Evolutionary conservation across 2,888 invertebrate species (phyloP).

Genomic region (Odontomyia ornata): DNA sequence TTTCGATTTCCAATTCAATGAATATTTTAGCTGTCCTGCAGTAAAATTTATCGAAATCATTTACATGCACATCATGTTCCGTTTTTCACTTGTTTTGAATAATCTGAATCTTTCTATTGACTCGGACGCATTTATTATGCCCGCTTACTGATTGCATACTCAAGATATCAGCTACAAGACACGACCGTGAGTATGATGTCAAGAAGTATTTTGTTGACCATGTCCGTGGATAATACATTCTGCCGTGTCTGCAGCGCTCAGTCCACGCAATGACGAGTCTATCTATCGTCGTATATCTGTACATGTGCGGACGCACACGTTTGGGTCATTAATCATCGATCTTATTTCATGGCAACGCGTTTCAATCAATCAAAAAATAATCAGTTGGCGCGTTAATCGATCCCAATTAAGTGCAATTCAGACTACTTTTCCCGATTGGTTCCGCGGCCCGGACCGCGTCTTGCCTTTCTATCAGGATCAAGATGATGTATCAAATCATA

Average conservation of each 20-base stretch:
- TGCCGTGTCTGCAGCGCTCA: background rate
- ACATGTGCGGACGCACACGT: background rate
- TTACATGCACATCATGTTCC: conserved; percentile 1
- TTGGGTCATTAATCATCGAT: conserved; percentile 30
- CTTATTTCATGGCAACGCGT: conserved; percentile 26
- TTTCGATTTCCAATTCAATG: no score
- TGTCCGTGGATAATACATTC: background rate
- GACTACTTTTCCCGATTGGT: conserved; percentile 5
- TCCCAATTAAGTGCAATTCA: conserved; percentile 44
- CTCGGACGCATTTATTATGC: background rate
- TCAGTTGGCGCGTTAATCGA: conserved; percentile 42
- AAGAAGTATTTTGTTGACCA: conserved; percentile 18
- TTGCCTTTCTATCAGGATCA: background rate
- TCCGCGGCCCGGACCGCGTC: background rate
- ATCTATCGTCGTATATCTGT: background rate
- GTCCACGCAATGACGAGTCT: background rate
- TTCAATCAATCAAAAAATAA: conserved; percentile 37
- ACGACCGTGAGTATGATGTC: conserved; percentile 23
- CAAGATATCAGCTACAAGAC: conserved; percentile 5
- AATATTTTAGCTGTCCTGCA: background rate
- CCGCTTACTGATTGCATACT: conserved; percentile 10
- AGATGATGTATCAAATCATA: background rate
- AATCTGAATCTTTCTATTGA: background rate
- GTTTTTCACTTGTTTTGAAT: conserved; percentile 9
- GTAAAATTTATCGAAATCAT: conserved; percentile 2